These are phyloP conservation scores for Cheilosia vernalis DNA, from an alignment of 2,888 invertebrate genomes.

Conservation along the genomic window DNA sequence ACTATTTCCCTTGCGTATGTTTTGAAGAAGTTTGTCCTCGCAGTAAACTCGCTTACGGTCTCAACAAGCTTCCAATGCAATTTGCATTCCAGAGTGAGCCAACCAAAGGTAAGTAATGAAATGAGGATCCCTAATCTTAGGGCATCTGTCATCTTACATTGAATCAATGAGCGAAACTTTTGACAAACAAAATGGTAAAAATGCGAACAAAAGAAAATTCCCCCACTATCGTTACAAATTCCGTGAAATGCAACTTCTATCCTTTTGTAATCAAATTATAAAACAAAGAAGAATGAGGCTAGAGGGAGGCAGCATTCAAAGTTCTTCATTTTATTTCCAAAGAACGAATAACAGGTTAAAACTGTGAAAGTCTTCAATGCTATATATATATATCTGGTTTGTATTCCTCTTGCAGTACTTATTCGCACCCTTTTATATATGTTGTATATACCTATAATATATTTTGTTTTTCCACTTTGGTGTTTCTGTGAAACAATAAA, in stretches of 20 bases:
- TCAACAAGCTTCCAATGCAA: slow-evolving; percentile 38
- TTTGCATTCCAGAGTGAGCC: slow-evolving; percentile 36
- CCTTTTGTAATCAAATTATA: slow-evolving; percentile 32
- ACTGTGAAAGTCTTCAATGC: slow-evolving; percentile 12
- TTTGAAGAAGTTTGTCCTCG: not conserved
- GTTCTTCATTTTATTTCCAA: not conserved
- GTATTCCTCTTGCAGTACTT: slow-evolving; percentile 11
- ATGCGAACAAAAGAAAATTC: not conserved
- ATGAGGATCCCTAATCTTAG: slow-evolving; percentile 49
- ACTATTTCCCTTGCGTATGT: not conserved
- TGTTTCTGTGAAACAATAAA: slow-evolving; percentile 52
- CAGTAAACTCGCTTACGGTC: slow-evolving; percentile 14
- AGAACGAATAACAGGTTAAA: slow-evolving; percentile 43
- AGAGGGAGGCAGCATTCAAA: slow-evolving; percentile 8
- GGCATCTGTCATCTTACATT: slow-evolving; percentile 42
- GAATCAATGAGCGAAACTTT: slow-evolving; percentile 49
- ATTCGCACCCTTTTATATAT: slow-evolving; percentile 47
- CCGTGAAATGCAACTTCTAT: slow-evolving; percentile 28
- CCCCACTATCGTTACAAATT: slow-evolving; percentile 6
- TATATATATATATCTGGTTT: slow-evolving; percentile 11
- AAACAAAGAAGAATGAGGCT: not conserved
- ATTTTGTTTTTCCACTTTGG: slow-evolving; percentile 29
- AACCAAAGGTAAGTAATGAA: slow-evolving; percentile 41
- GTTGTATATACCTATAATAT: too few species aligned
- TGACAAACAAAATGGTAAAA: slow-evolving; percentile 5